These are phyloP conservation scores for Polydrusus pterygomalis DNA, from an alignment of 2,888 invertebrate genomes.

Conservation along the genomic window DNA sequence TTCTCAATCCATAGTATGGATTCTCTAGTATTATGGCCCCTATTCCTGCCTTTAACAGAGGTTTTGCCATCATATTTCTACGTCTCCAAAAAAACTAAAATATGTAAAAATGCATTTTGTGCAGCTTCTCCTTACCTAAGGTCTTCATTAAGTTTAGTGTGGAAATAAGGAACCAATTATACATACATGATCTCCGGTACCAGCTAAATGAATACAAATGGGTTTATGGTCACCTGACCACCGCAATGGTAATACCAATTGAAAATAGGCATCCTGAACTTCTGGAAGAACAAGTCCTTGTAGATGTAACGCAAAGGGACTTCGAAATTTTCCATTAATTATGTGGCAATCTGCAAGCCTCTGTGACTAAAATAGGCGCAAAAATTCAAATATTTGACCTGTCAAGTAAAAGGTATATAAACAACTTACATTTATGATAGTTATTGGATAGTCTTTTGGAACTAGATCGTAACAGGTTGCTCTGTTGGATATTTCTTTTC, in stretches of 20 bases:
- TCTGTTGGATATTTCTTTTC: constrained; percentile 89
- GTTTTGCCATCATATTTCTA: constrained; percentile 91
- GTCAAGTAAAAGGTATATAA: constrained; percentile 5
- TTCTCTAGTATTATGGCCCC: constrained; percentile 97
- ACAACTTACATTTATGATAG: constrained; percentile 85
- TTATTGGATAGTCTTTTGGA: constrained; percentile 87
- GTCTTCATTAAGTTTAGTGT: no score
- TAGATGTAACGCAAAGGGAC: constrained; percentile 87
- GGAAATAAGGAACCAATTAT: constrained; percentile 30
- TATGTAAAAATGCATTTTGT: constrained; percentile 16
- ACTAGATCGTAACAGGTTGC: constrained; percentile 88
- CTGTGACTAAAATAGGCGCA: constrained; percentile 78
- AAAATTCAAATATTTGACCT: constrained; percentile 16
- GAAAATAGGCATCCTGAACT: constrained; percentile 88
- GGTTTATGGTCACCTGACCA: constrained; percentile 86
- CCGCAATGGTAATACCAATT: constrained; percentile 85
- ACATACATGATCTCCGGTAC: constrained; percentile 97
- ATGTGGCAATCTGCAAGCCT: constrained; percentile 82
- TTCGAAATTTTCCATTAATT: constrained; percentile 90
- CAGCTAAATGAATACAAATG: constrained; percentile 95
- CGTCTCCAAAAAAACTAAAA: constrained; percentile 92
- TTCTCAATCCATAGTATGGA: constrained; percentile 94
- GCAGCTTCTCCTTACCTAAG: no score
- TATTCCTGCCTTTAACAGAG: constrained; percentile 92
- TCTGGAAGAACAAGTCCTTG: constrained; percentile 92